These are phyloP conservation scores for Cephonodes hylas DNA, from an alignment of 2,888 invertebrate genomes.

Conservation along the genomic window DNA sequence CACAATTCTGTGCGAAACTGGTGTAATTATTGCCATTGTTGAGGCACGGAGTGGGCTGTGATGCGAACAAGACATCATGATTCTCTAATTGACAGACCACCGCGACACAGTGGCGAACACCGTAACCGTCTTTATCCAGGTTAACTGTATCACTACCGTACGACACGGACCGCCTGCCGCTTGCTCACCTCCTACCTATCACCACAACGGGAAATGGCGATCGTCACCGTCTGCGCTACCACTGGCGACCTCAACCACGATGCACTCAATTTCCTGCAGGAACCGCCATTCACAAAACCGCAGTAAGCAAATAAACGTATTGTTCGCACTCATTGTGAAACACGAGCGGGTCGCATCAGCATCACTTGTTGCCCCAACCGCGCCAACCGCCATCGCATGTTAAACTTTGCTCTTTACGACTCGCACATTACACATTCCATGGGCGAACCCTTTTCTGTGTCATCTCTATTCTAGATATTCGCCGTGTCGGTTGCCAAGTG, in stretches of 20 bases:
- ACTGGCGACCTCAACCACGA: constrained; percentile 43
- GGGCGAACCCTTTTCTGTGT: constrained; percentile 59
- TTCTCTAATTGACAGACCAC: constrained; percentile 68
- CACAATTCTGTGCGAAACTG: not conserved
- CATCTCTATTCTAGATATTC: constrained; percentile 61
- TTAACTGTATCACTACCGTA: constrained; percentile 72
- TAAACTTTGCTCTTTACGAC: constrained; percentile 25
- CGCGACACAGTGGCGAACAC: constrained; percentile 51
- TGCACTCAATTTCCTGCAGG: constrained; percentile 57
- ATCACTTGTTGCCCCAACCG: not conserved
- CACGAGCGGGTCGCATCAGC: constrained; percentile 14
- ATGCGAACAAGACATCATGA: constrained; percentile 66
- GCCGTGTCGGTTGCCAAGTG: constrained; percentile 71
- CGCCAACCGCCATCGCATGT: constrained; percentile 16
- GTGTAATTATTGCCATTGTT: constrained; percentile 7
- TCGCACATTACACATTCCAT: constrained; percentile 53
- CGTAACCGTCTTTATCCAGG: constrained; percentile 61
- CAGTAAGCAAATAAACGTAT: constrained; percentile 37
- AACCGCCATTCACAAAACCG: constrained; percentile 53
- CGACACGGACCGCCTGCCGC: constrained; percentile 52
- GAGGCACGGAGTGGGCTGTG: constrained; percentile 33
- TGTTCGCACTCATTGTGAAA: constrained; percentile 19
- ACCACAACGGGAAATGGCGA: constrained; percentile 66
- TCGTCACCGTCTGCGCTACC: constrained; percentile 26
- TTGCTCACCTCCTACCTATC: constrained; percentile 38